Evolutionary conservation across 2,888 invertebrate genomes (phyloP).

Genomic region (Clostera curtula): DNA sequence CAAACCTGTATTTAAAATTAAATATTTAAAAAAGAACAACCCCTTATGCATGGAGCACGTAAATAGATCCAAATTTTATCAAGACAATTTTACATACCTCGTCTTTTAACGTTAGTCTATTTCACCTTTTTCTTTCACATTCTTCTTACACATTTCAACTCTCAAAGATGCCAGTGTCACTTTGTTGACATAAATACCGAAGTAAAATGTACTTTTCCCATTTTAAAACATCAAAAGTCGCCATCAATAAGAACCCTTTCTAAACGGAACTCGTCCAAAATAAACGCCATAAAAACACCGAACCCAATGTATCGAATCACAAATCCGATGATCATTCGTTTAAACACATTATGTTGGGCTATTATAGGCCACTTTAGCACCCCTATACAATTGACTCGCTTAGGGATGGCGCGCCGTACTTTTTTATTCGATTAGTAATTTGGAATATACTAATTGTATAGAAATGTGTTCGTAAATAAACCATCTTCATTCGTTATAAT

Average conservation of each 20-base stretch:
- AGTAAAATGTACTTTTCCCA: slow-evolving; percentile 17
- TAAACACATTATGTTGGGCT: slow-evolving; percentile 24
- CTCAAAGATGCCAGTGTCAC: neutral
- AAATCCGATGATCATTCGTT: slow-evolving; percentile 27
- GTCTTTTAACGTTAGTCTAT: too few relatives aligned
- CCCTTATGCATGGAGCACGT: too few relatives aligned
- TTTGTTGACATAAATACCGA: slow-evolving; percentile 2
- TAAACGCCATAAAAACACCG: slow-evolving; percentile 18
- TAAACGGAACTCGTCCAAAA: slow-evolving; percentile 17
- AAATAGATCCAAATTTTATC: too few relatives aligned
- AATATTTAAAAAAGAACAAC: too few relatives aligned
- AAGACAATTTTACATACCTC: too few relatives aligned
- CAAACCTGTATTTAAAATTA: too few relatives aligned
- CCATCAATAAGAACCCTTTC: slow-evolving; percentile 19
- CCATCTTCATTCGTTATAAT: too few relatives aligned
- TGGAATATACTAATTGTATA: too few relatives aligned
- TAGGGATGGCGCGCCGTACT: slow-evolving; percentile 15
- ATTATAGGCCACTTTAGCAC: slow-evolving; percentile 34
- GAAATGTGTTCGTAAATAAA: too few relatives aligned
- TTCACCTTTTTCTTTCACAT: too few relatives aligned
- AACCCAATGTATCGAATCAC: slow-evolving; percentile 16
- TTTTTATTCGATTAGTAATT: neutral
- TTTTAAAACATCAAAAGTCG: slow-evolving; percentile 11
- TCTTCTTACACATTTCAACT: too few relatives aligned
- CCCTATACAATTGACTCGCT: slow-evolving; percentile 17